A percentile compares a stretch with the other conserved stretches of the same genome.
phyloP scores from a whole-genome alignment of 2,797 vertebrate genomes.

The Cossypha niveicapilla region DNA sequence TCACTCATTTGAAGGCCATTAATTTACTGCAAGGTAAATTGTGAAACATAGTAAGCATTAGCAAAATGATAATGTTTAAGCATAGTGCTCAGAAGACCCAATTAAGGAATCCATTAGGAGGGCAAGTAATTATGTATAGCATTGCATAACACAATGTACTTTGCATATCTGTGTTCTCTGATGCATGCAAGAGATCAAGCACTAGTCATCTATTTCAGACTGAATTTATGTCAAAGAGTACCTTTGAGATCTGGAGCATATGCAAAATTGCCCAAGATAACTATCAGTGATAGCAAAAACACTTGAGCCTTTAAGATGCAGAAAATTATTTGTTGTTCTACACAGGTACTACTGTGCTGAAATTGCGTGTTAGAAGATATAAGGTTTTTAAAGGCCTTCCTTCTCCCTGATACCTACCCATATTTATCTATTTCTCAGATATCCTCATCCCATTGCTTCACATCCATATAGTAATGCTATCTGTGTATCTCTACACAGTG shows the following conservation, averaged over 20 bases:
- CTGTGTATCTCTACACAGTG: background rate
- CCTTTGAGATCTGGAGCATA: background rate
- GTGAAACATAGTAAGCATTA: background rate
- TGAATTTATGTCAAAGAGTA: constrained; percentile 3
- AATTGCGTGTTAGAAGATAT: background rate
- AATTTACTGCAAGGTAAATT: background rate
- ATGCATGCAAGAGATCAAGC: background rate
- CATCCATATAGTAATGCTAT: background rate
- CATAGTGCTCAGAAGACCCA: background rate
- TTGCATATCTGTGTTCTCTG: background rate
- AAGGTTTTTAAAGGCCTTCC: background rate
- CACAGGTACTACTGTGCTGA: background rate
- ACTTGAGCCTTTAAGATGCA: background rate
- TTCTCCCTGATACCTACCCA: background rate
- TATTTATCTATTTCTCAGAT: background rate
- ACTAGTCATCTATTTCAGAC: background rate
- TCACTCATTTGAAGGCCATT: background rate
- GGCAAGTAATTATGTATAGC: background rate
- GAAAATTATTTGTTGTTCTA: background rate
- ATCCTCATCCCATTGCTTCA: background rate
- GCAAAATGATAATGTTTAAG: background rate
- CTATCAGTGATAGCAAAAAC: background rate
- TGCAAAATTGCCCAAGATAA: background rate
- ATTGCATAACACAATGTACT: background rate
- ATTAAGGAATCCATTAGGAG: background rate